A percentile compares a stretch with the other conserved stretches of the same genome.
Evolutionary conservation across 2,888 invertebrate species (phyloP).

Genomic region (Phoenoteleia sp.): DNA sequence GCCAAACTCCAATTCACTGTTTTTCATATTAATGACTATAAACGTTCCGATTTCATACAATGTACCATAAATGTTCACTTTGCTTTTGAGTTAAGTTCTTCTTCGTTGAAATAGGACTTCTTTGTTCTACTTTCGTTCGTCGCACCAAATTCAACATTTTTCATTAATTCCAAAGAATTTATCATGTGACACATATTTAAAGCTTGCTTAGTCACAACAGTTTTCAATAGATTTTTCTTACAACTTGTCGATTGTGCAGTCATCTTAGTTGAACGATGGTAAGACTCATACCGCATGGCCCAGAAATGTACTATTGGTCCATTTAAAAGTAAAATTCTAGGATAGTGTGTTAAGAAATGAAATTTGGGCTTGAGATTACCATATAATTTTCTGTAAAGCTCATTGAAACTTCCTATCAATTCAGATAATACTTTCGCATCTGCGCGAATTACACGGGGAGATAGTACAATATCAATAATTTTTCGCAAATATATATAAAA

Average conservation of each 20-base stretch:
- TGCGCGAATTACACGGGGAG: slow-evolving; percentile 7
- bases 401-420: background rate
- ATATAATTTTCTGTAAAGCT: slow-evolving; percentile 10
- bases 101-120: background rate
- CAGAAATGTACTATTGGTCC: slow-evolving; percentile 33
- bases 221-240: slow-evolving; percentile 26
- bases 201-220: slow-evolving; percentile 23
- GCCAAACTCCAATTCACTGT: no score
- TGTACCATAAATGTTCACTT: slow-evolving; percentile 3
- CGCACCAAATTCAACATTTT: background rate
- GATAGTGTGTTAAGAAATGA: slow-evolving; percentile 39
- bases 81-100: background rate
- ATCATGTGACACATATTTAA: slow-evolving; percentile 23
- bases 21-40: slow-evolving; percentile 6
- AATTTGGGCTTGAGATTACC: no score
- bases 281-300: slow-evolving; percentile 31
- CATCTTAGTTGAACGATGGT: slow-evolving; percentile 3
- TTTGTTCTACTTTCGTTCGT: background rate
- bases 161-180: background rate
- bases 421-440: slow-evolving; percentile 3
- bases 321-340: background rate
- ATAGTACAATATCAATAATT: slow-evolving; percentile 33
- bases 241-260: slow-evolving; percentile 10
- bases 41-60: slow-evolving; percentile 2
- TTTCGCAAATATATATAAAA: no score